Evolutionary conservation across 2,113 vertebrate genomes (phyloP).

Genomic region (Cryptomyrus ogoouensis): DNA sequence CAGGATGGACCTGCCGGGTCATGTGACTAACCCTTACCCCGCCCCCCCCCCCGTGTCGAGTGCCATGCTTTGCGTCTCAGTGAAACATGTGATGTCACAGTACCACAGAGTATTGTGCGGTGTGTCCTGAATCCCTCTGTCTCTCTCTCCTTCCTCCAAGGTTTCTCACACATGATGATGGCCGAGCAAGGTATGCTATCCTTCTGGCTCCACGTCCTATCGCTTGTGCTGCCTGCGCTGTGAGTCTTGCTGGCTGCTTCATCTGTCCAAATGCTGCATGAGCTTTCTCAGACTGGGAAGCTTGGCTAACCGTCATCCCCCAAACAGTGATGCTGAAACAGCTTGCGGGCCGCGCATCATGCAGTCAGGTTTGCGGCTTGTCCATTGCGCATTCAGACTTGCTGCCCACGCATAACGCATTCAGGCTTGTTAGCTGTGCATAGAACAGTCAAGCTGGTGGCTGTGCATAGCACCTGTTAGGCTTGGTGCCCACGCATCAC

Average conservation of each 20-base stretch:
- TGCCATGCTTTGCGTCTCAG: slow-evolving; percentile 50
- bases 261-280: not conserved
- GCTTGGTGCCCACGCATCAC: not conserved
- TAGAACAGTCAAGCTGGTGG: not conserved
- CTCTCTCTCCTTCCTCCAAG: slow-evolving; percentile 53
- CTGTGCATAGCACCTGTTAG: not conserved
- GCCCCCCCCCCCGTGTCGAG: slow-evolving; percentile 16
- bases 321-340: not conserved
- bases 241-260: not conserved
- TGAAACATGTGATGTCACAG: slow-evolving; percentile 51
- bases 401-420: not conserved
- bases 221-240: not conserved
- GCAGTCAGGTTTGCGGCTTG: not conserved
- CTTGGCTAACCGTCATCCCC: not conserved
- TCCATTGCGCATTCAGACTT: not conserved
- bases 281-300: not conserved
- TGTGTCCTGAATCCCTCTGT: slow-evolving; percentile 36
- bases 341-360: not conserved
- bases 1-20: slow-evolving; percentile 29
- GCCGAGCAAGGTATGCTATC: slow-evolving; percentile 88
- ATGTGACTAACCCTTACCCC: slow-evolving; percentile 35
- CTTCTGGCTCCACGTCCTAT: slow-evolving; percentile 23
- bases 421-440: not conserved
- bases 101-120: slow-evolving; percentile 51
- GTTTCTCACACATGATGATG: slow-evolving; percentile 94